phyloP scores from a whole-genome alignment of 2,797 vertebrate species.

The Mastacembelus armatus region DNA sequence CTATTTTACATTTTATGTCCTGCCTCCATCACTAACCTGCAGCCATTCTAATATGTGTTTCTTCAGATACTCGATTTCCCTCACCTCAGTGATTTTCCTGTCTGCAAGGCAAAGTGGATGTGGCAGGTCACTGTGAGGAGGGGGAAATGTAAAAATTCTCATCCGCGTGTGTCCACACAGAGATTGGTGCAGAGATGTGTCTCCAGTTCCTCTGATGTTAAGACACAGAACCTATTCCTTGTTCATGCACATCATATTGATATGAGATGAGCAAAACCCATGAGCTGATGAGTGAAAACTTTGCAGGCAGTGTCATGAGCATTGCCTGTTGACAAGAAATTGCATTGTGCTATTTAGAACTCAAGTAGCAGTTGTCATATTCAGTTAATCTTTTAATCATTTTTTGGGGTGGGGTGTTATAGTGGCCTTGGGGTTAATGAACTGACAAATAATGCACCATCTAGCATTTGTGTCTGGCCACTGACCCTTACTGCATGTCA shows the following conservation, averaged over 20 bases:
- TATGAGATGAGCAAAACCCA: slow-evolving; percentile 2
- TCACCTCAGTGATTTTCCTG: slow-evolving; percentile 53
- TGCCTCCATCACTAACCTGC: slow-evolving; percentile 64
- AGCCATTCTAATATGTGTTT: slow-evolving; percentile 64
- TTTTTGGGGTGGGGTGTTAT: no score
- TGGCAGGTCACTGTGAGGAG: slow-evolving; percentile 46
- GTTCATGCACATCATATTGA: slow-evolving; percentile 20
- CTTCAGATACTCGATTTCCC: slow-evolving; percentile 57
- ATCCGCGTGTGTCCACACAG: slow-evolving; percentile 14
- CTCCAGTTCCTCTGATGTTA: neutral
- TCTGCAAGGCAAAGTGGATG: slow-evolving; percentile 54
- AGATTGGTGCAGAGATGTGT: slow-evolving; percentile 10
- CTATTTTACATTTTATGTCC: slow-evolving; percentile 64
- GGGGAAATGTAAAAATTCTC: slow-evolving; percentile 28
- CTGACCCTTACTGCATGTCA: neutral
- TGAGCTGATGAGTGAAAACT: slow-evolving; percentile 4
- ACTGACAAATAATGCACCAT: neutral
- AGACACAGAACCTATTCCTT: slow-evolving; percentile 17
- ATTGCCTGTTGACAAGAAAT: neutral
- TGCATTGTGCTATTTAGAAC: no score
- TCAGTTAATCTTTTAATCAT: no score
- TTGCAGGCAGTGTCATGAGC: neutral
- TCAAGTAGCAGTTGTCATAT: no score
- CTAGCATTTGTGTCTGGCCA: neutral
- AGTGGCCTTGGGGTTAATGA: no score